Conservation (phyloP, 2,113 vertebrate species). For the Mesocricetus auratus region DNA sequence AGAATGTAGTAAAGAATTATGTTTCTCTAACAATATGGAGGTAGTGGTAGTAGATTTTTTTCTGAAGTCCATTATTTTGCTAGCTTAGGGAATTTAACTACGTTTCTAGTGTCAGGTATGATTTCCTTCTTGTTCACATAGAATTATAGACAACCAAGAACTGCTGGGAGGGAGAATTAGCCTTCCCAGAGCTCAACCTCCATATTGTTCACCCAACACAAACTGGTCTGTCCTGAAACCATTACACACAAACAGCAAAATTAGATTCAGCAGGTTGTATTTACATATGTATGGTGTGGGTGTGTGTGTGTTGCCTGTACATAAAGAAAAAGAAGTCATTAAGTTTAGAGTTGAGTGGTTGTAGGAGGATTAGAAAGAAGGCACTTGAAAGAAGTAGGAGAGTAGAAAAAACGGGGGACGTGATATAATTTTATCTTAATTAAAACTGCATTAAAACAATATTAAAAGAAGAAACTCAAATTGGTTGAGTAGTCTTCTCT, state of each 20-base stretch:
- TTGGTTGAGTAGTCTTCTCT: background rate
- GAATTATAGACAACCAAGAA: background rate
- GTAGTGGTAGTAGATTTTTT: background rate
- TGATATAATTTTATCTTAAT: background rate
- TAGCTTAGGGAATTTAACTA: background rate
- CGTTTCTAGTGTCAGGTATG: background rate
- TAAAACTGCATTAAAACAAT: too few species aligned
- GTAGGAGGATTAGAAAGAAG: background rate
- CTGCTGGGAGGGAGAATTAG: background rate
- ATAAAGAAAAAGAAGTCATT: background rate
- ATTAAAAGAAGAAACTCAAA: background rate
- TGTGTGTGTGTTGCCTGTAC: background rate
- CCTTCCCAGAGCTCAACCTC: fast-evolving
- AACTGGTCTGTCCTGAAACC: background rate
- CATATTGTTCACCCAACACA: background rate
- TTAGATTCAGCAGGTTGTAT: background rate
- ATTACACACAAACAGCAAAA: background rate
- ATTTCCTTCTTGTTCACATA: background rate
- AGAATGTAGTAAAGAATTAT: background rate
- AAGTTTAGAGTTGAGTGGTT: background rate
- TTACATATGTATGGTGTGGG: background rate
- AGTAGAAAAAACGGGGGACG: background rate
- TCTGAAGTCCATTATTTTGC: background rate
- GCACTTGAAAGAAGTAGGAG: background rate
- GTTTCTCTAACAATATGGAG: background rate